These are phyloP conservation scores for Mionectes olivaceus DNA, from an alignment of 2,797 vertebrate genomes.

Conservation along the genomic window DNA sequence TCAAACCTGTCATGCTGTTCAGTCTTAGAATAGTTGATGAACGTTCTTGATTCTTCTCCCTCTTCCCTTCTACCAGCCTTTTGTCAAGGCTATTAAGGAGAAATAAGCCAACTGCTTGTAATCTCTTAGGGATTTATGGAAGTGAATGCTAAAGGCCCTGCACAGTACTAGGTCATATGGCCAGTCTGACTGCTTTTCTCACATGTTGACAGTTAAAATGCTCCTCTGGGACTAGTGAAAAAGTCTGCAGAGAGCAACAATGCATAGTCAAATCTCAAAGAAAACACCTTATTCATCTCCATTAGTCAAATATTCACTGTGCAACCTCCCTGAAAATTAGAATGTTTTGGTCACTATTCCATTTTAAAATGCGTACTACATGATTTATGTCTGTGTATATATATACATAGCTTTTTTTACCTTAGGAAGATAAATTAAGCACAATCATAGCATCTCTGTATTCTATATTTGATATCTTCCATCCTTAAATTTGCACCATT, in stretches of 20 bases:
- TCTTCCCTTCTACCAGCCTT: neutral
- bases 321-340: neutral
- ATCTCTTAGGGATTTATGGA: neutral
- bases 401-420: neutral
- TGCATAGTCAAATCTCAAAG: neutral
- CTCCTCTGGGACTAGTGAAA: neutral
- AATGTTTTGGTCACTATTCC: neutral
- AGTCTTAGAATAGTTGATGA: neutral
- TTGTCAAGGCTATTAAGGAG: neutral
- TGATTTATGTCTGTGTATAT: neutral
- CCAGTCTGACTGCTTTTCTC: rapidly evolving
- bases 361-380: neutral
- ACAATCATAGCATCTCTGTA: neutral
- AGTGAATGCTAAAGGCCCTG: neutral
- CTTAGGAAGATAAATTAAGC: neutral
- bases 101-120: neutral
- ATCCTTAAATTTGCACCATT: neutral
- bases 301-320: neutral
- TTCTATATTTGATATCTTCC: neutral
- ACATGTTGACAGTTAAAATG: rapidly evolving
- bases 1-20: neutral
- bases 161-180: rapidly evolving
- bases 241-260: neutral
- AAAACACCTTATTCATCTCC: neutral
- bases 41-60: neutral